Percentiles rank a stretch among this genome's conserved stretches.
phyloP scores from a whole-genome alignment of 2,888 invertebrate genomes.

The Anoncus sp. region DNA sequence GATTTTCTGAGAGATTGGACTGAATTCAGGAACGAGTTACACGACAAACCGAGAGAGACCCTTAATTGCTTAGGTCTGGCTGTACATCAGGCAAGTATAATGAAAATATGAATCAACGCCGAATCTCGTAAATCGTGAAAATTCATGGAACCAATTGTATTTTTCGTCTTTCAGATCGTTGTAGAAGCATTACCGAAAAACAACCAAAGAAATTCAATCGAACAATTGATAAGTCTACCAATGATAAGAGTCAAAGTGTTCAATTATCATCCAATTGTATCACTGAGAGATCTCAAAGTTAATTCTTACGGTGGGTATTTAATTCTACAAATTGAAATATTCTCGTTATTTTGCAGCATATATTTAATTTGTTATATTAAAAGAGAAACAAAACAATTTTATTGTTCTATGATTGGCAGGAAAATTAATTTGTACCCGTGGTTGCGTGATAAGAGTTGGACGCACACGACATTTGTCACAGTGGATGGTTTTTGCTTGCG shows the following conservation, averaged over 20 bases:
- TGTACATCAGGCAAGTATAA: conserved; percentile 88
- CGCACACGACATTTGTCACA: conserved; percentile 89
- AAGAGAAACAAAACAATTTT: conserved; percentile 4
- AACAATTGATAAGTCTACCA: conserved; percentile 80
- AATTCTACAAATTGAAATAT: background rate
- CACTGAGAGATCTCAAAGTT: conserved; percentile 89
- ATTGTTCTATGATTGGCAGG: conserved; percentile 83
- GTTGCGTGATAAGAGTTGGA: conserved; percentile 93
- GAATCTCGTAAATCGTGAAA: background rate
- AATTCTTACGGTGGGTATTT: conserved; percentile 88
- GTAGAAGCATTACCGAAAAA: conserved; percentile 76
- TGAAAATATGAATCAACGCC: conserved; percentile 42
- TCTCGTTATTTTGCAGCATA: too few relatives aligned
- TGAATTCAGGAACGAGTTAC: conserved; percentile 87
- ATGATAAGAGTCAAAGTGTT: conserved; percentile 85
- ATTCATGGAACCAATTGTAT: background rate
- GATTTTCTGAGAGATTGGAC: conserved; percentile 87
- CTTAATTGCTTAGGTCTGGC: conserved; percentile 90
- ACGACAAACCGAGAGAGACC: conserved; percentile 87
- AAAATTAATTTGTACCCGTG: conserved; percentile 91
- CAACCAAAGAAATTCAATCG: conserved; percentile 80
- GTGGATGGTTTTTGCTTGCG: conserved; percentile 92
- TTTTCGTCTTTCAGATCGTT: conserved; percentile 69
- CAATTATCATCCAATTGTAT: conserved; percentile 88
- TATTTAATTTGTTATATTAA: too few relatives aligned